A percentile compares a stretch with the other conserved stretches of the same genome.
phyloP scores from a whole-genome alignment of 2,888 invertebrate species.

The Metacarcinus magister region DNA sequence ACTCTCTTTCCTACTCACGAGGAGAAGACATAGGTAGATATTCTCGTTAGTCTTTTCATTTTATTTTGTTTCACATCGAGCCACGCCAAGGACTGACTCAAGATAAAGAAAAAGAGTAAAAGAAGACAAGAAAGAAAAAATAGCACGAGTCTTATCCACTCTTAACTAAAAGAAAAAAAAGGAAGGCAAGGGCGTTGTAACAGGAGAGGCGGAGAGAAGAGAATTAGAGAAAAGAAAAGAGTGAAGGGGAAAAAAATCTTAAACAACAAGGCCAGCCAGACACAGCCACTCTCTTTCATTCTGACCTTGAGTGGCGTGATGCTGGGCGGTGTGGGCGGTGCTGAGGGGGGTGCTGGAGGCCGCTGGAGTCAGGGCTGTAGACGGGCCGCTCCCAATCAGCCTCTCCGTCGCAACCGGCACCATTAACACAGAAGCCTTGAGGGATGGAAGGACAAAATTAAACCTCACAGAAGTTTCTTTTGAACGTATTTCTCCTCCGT shows the following conservation, averaged over 20 bases:
- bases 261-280: constrained; percentile 31
- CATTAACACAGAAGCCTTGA: constrained; percentile 83
- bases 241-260: background rate
- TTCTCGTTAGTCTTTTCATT: too few species aligned
- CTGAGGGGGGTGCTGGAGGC: background rate
- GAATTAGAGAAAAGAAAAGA: background rate
- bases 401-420: constrained; percentile 84
- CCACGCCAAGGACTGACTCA: background rate
- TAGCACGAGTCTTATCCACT: too few species aligned
- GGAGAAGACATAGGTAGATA: too few species aligned
- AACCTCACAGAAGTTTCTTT: background rate
- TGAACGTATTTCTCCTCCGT: background rate
- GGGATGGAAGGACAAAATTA: background rate
- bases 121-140: background rate
- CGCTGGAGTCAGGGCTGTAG: constrained; percentile 52
- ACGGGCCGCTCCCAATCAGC: constrained; percentile 83
- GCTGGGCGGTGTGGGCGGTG: background rate
- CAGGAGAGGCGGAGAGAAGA: background rate
- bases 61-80: too few species aligned
- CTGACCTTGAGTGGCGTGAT: constrained; percentile 78
- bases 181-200: background rate
- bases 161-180: background rate
- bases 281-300: constrained; percentile 80
- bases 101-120: background rate
- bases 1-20: too few species aligned